Base-by-base conservation (phyloP, 1,140 invertebrate genomes). In the Liolophura sinensis region DNA sequence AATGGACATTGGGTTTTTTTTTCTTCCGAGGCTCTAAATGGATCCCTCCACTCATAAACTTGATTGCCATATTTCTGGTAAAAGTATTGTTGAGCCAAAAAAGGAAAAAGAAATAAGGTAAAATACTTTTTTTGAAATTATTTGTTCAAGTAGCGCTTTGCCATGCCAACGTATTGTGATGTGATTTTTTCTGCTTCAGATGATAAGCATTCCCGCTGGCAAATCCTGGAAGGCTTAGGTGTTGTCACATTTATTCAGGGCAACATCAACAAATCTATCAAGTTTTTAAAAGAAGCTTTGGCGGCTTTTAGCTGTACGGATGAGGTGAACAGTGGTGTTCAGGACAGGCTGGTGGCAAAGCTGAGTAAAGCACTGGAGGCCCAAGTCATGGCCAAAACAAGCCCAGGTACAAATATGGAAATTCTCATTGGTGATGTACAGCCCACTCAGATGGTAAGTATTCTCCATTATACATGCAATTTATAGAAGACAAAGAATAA, bases 181-280 rank as follows among this genome's bases (percentile, higher is more conserved):
- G 18, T 40, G 56, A 59, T 11, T 16, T 67, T 58, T 55, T 69
- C 14, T 51, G 58, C 59, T 64, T 14, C 56, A 79, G 77, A 62
- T 52, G 76, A 78, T 62, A 69, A 55, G 14, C 65, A 72, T n/a
- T 70, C 68, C 20, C 68, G 72, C 27, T 79, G 78, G 78, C 78
- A 79, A 61, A 71, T 75, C 0, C 55, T 73, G 20, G 78, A 79
- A 60, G 78, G 78, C 20, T 62, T 77, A 1, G 78, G 76, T 3
- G 74, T 70, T 47, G 76, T 78, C 14, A 67, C 69, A 12, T 79
- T 70, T 62, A 69, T 67, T 52, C 57, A 65, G 48, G 64, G 65
- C n/a, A 63, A 70, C 14, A 24, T 62, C n/a, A 49, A 71, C 14
- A 60, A 65, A 20, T 72, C 77, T 7, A 60, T 72, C 6, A 64